Evolutionary conservation across 2,888 invertebrate species (phyloP), one percentile per base, ranked within the genome.

Genomic region (Acronicta aceris): DNA sequence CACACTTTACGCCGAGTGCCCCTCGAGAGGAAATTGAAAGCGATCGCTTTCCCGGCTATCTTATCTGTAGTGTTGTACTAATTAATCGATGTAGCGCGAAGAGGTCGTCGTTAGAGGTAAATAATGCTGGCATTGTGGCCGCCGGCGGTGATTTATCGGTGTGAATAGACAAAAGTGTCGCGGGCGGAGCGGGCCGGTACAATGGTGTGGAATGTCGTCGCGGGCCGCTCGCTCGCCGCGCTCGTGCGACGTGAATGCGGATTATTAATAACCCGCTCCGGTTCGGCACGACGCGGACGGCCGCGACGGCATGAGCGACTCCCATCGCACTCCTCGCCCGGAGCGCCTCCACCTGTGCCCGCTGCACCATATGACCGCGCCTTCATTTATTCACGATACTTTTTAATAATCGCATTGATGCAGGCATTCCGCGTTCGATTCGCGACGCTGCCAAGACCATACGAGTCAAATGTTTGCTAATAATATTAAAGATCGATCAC

Each of bases 1-100:
- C 93, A 77, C 90, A 94, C 94, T 94, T 93, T 92, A 92, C 91
- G 90, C 92, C 89, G 90, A 94, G 93, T 92, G 91, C 91, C 94
- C 93, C 92, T 92, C 92, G 85, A 90, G 91, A 92, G 93, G 92
- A 93, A 94, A 94, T 94, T 94, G 94, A 94, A 94, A 93, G 91
- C 93, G 94, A 94, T 94, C 92, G 91, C 91, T 93, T 93, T 92
- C 87, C 92, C 87, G 84, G 82, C 89, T 93, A 94, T 94, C 94
- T 93, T 93, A 93, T 94, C 94, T 89, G 84, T 90, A 89, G 93
- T 92, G 93, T 90, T 90, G 87, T 88, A 93, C 93, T 94, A 94
- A 94, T 94, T 94, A 94, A 94, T 94, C 92, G 94, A 92, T 90
- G 93, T 90, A 86, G 83, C 83, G 85, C 86, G 86, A 85, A 86